Conservation (phyloP, 2,888 invertebrate genomes). For the Dorcus hopei region DNA sequence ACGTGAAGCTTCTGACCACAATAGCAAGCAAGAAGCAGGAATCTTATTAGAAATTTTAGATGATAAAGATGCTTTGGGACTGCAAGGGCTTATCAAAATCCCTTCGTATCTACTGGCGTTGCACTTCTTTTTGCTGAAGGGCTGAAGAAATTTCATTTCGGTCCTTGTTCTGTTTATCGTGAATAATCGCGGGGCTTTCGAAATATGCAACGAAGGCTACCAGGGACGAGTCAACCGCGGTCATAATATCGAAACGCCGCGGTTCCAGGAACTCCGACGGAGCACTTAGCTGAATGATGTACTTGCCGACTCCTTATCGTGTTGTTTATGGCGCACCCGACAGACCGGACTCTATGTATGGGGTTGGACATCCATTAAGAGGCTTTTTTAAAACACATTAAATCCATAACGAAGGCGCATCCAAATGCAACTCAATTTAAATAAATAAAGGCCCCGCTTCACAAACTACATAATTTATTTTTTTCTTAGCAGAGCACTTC, state of each 20-base stretch:
- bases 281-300: constrained; percentile 22
- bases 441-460: constrained; percentile 10
- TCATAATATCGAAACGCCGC: constrained; percentile 4
- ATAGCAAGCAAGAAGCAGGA: no score
- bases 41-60: no score
- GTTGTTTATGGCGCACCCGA: constrained; percentile 18
- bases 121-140: no score
- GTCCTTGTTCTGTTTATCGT: no score
- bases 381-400: constrained; percentile 16
- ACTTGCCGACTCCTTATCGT: constrained; percentile 16
- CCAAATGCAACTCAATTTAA: constrained; percentile 18
- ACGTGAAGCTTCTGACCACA: no score
- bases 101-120: no score
- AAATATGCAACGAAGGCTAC: background rate
- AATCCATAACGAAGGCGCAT: constrained; percentile 15
- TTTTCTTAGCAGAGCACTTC: no score
- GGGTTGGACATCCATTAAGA: constrained; percentile 14
- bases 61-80: no score
- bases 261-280: constrained; percentile 24
- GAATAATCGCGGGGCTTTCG: background rate
- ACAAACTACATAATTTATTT: constrained; percentile 4
- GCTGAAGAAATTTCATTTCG: no score
- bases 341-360: constrained; percentile 13
- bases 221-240: background rate
- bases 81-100: no score